Evolutionary conservation across 1,140 invertebrate species (phyloP).

Genomic region (Octopus sinensis): DNA sequence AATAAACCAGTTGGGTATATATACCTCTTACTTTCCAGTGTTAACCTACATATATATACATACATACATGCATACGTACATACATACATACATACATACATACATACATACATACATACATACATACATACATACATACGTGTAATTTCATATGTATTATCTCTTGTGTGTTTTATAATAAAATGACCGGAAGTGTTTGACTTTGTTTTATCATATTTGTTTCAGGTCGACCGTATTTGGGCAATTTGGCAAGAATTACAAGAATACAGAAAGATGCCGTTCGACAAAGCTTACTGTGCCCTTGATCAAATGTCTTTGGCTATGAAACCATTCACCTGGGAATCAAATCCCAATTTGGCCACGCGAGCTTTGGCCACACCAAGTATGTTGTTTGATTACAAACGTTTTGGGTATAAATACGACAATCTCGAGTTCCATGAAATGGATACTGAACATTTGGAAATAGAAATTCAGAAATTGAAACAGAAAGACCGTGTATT

Average conservation of each 20-base stretch:
- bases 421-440: slow-evolving; percentile 29
- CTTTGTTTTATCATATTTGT: background rate
- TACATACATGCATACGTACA: no score
- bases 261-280: slow-evolving; percentile 22
- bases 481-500: slow-evolving; percentile 24
- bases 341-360: slow-evolving; percentile 18
- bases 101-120: no score
- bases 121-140: no score
- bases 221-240: slow-evolving; percentile 15
- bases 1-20: no score
- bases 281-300: slow-evolving; percentile 29
- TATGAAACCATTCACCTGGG: slow-evolving; percentile 25
- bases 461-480: slow-evolving; percentile 25
- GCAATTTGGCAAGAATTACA: slow-evolving; percentile 34
- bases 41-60: no score
- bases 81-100: no score
- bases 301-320: slow-evolving; percentile 25
- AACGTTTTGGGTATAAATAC: slow-evolving; percentile 29
- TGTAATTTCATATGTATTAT: no score
- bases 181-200: no score
- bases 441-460: slow-evolving; percentile 20
- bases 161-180: no score
- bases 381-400: slow-evolving; percentile 27
- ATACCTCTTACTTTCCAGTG: no score
- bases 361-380: slow-evolving; percentile 25